Percentiles rank a stretch among this genome's conserved stretches.
Evolutionary conservation across 2,888 invertebrate genomes (phyloP).

Genomic region (Noctua janthina): DNA sequence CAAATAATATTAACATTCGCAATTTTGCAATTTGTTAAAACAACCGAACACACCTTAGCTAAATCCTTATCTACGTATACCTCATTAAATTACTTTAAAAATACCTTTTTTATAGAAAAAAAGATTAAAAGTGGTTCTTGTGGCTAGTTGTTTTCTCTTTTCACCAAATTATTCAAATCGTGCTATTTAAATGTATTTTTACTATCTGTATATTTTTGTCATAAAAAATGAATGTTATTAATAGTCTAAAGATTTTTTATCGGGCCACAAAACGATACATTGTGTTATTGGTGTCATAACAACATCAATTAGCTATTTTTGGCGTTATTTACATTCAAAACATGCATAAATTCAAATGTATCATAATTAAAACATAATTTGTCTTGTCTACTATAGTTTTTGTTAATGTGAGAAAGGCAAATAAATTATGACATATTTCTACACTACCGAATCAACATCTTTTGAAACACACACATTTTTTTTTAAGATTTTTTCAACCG

Average conservation of each 20-base stretch:
- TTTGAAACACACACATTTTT: not conserved
- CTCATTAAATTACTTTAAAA: not conserved
- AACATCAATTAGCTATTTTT: not conserved
- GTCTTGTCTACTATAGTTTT: not conserved
- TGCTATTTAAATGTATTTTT: slow-evolving; percentile 2
- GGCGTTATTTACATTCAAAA: not conserved
- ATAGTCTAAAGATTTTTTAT: slow-evolving; percentile 6
- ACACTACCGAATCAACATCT: not conserved
- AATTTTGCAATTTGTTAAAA: not conserved
- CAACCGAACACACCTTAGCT: not conserved
- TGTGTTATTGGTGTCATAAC: not conserved
- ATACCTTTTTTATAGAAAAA: not conserved
- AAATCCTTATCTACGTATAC: not conserved
- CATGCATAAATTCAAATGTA: not conserved
- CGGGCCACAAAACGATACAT: not conserved
- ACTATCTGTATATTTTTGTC: not conserved
- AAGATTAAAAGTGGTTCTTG: not conserved
- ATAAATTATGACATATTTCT: not conserved
- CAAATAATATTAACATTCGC: not conserved
- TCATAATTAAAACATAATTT: not conserved
- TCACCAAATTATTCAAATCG: slow-evolving; percentile 7
- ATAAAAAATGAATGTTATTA: slow-evolving; percentile 11
- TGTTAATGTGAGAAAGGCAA: not conserved
- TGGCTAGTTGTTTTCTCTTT: slow-evolving; percentile 1
- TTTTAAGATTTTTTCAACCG: too few species aligned